Conservation (phyloP, 2,113 vertebrate genomes). For the Orcinus orca region DNA sequence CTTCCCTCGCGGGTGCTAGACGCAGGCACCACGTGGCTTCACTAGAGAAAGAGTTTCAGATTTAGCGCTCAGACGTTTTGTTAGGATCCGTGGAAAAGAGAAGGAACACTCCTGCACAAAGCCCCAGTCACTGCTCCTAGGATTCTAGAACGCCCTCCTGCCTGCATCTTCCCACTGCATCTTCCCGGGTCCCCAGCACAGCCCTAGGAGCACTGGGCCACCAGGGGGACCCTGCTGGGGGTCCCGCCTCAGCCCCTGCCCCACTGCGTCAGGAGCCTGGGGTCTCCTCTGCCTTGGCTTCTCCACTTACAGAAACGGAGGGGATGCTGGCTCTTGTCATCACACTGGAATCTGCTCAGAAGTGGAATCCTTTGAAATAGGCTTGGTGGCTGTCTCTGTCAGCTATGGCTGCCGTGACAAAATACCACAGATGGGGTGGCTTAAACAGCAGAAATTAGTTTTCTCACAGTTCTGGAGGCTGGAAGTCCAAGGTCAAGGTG, state of each 20-base stretch:
- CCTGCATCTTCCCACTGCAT: background rate
- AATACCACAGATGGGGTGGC: background rate
- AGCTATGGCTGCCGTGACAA: background rate
- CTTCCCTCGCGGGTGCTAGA: constrained; percentile 63
- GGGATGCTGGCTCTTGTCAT: background rate
- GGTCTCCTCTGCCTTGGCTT: background rate
- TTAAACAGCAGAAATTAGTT: background rate
- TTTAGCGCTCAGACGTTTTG: background rate
- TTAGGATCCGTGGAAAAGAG: background rate
- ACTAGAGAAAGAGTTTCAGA: constrained; percentile 15
- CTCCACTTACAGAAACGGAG: background rate
- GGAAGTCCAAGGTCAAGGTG: background rate
- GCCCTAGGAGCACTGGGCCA: fast-evolving
- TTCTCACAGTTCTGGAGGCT: background rate
- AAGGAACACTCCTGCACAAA: background rate
- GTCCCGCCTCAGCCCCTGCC: background rate
- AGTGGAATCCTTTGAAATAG: background rate
- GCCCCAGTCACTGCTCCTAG: background rate
- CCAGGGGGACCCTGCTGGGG: background rate
- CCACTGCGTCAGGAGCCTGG: background rate
- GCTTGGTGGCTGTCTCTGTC: background rate
- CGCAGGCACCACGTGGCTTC: background rate
- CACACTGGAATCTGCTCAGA: background rate
- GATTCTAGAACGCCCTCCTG: background rate
- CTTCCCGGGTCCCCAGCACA: fast-evolving